A percentile compares a stretch with the other conserved stretches of the same genome.
Conservation (phyloP, 2,888 invertebrate genomes). For the Gisinianus flammeolus region DNA sequence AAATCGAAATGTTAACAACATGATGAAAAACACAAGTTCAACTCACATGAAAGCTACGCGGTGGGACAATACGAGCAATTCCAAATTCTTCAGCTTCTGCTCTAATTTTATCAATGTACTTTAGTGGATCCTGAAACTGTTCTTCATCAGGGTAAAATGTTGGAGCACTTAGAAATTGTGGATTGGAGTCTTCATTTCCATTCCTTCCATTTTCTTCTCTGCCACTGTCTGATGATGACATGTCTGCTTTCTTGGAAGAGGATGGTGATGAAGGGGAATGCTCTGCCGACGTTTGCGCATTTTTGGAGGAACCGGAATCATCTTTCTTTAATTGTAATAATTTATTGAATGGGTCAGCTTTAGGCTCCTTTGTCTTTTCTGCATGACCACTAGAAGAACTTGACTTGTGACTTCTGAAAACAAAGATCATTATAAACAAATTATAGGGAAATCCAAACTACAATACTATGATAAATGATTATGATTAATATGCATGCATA, state of each 20-base stretch:
- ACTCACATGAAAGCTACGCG: slow-evolving; percentile 71
- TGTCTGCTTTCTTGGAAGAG: neutral
- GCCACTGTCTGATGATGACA: neutral
- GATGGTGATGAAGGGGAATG: slow-evolving; percentile 10
- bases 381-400: slow-evolving; percentile 1
- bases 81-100: slow-evolving; percentile 79
- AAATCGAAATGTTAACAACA: neutral
- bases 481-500: neutral
- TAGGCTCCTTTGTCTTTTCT: slow-evolving; percentile 32
- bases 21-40: neutral
- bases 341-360: slow-evolving; percentile 44
- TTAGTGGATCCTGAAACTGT: slow-evolving; percentile 85
- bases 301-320: neutral
- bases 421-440: neutral
- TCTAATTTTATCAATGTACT: slow-evolving; percentile 80
- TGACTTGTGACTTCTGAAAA: slow-evolving; percentile 20
- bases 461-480: neutral
- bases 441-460: neutral
- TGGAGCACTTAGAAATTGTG: slow-evolving; percentile 70
- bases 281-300: neutral
- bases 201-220: neutral
- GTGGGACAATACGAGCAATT: slow-evolving; percentile 86
- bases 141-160: slow-evolving; percentile 79
- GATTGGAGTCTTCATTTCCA: neutral
- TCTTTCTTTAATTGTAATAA: slow-evolving; percentile 48